These are phyloP conservation scores for Sula dactylatra DNA, from an alignment of 2,113 vertebrate genomes.

Conservation along the genomic window DNA sequence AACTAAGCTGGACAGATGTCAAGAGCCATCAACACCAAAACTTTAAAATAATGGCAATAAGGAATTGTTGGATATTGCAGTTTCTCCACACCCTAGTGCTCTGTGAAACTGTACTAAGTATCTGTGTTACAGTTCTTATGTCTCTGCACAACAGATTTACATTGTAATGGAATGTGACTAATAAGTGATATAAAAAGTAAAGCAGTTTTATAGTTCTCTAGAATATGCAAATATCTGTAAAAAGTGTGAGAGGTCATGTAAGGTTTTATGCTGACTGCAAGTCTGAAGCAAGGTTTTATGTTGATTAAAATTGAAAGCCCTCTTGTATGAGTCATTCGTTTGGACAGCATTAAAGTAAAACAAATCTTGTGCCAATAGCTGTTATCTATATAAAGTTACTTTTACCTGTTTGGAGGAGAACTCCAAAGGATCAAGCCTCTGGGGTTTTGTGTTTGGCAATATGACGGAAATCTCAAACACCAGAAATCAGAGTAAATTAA, in stretches of 20 bases:
- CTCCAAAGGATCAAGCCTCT: not conserved
- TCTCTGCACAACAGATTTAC: not conserved
- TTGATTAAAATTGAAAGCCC: not conserved
- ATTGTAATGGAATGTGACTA: accelerated
- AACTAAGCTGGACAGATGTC: not conserved
- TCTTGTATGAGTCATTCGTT: not conserved
- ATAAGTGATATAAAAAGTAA: not conserved
- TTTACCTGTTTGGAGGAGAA: not conserved
- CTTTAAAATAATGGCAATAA: not conserved
- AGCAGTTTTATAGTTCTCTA: not conserved
- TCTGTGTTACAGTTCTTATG: not conserved
- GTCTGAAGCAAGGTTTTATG: not conserved
- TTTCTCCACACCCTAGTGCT: not conserved
- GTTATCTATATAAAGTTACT: not conserved
- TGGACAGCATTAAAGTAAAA: not conserved
- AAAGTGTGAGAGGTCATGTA: not conserved
- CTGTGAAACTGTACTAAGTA: not conserved
- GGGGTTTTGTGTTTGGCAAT: not conserved
- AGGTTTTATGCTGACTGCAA: not conserved
- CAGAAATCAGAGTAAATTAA: not conserved
- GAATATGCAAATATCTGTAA: not conserved
- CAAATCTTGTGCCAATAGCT: not conserved
- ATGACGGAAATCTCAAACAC: not conserved
- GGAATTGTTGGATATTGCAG: not conserved
- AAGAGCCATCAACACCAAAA: not conserved